Base-by-base conservation (phyloP, 2,113 vertebrate species). In the Otus sunia region DNA sequence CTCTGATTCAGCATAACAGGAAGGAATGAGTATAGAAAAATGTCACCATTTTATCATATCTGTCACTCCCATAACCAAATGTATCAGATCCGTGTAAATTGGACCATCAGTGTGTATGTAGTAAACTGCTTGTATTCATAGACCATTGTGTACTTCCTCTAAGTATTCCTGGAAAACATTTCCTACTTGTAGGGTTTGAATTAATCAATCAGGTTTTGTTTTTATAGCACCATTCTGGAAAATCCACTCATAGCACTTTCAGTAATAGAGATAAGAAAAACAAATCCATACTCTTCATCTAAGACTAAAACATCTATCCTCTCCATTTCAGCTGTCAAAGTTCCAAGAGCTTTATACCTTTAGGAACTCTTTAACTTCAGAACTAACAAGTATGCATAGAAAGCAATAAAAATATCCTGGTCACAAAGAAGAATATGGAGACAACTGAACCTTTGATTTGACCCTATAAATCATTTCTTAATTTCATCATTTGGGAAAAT, bases 171-270 rank as follows among this genome's bases (percentile, higher is more conserved):
- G 56, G 76, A 95, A 96, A 96, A 95, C 29, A 88, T 90, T 98
- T 96, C 90, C 91, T 91, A 94, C 80, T 49, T 78, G 20, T 62
- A 92, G 89, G 75, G 95, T 97, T 88, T 96, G 91, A 96, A 96
- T 97, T 97, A 97, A 98, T 98, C 98, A 97, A 98, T 98, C 96
- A 97, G 56, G 69, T 89, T 97, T 97, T 97, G 95, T 96, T 98
- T 98, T 98, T 98, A 98, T 97, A 94, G 37, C 92, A 85, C 80
- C 93, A 49, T 98, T 96, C 97, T 98, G 96, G 96, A 98, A 98
- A 98, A 97, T 88, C 62, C 50, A 75, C 94, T 97, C 85, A 49
- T 96, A 88, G 55, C 37, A 41, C 92, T 98, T 98, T 98, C 97
- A 97, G 97, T 98, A 98, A 98, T 26, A 94, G 92, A 92, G 69